Percentiles rank a stretch among this genome's conserved stretches.
phyloP scores from a whole-genome alignment of 2,113 vertebrate species.

The Salvelinus alpinus region DNA sequence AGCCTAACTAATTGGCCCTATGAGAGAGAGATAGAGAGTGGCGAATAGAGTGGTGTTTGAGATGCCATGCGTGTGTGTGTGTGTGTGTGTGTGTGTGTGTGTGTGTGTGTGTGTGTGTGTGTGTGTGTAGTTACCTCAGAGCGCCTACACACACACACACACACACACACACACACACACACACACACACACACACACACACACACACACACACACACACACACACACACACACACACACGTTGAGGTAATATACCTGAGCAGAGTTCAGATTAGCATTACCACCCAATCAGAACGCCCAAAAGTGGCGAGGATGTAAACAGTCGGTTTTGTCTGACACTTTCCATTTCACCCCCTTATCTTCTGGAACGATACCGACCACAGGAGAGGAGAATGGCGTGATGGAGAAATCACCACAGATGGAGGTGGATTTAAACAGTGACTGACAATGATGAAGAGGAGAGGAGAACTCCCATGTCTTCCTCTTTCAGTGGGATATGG shows the following conservation, averaged over 20 bases:
- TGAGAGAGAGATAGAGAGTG: no score
- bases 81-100: no score
- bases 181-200: not conserved
- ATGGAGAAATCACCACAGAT: not conserved
- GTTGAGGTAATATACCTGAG: not conserved
- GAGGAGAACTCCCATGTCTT: not conserved
- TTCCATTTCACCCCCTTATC: conserved; percentile 30
- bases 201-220: not conserved
- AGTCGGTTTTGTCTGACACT: conserved; percentile 15
- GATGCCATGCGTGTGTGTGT: no score
- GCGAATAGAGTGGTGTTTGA: no score
- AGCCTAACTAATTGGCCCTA: no score
- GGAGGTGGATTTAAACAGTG: no score
- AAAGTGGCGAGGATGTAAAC: no score
- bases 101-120: no score
- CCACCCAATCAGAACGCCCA: not conserved
- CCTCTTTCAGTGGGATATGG: no score
- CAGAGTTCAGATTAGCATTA: not conserved
- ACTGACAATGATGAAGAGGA: not conserved
- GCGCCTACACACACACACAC: not conserved
- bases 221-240: not conserved
- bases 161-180: not conserved
- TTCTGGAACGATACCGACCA: conserved; percentile 40
- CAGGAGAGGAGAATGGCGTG: conserved; percentile 11
- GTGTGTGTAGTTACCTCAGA: no score